Conservation (phyloP, 1,140 invertebrate genomes). For the Sycophila sp. region DNA sequence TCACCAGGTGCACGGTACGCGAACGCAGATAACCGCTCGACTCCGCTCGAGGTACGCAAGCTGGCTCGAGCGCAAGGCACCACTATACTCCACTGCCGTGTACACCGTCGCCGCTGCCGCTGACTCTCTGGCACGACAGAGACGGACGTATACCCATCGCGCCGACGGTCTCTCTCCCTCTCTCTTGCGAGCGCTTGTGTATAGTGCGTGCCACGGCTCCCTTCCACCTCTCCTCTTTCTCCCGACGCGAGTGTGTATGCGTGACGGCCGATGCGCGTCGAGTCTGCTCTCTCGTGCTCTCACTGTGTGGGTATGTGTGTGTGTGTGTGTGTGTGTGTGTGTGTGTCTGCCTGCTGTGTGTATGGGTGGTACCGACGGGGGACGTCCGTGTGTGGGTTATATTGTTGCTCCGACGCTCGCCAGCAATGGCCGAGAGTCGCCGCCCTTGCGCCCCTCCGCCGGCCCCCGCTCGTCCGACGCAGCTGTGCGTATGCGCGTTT, state of each 20-base stretch:
- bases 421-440: conserved; percentile 20
- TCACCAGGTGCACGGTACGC: too few relatives aligned
- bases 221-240: conserved; percentile 12
- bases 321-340: background rate
- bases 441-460: conserved; percentile 16
- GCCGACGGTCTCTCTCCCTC: background rate
- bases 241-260: conserved; percentile 10
- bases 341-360: background rate
- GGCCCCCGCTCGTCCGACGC: background rate
- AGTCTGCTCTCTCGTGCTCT: background rate
- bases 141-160: too few relatives aligned
- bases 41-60: conserved; percentile 9
- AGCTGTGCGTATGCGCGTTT: background rate
- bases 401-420: background rate
- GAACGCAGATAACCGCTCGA: too few relatives aligned
- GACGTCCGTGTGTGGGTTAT: too few relatives aligned
- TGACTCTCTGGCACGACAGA: too few relatives aligned
- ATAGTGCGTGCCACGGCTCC: conserved; percentile 17
- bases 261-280: conserved; percentile 22
- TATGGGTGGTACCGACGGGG: background rate
- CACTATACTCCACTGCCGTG: too few relatives aligned
- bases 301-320: background rate
- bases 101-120: too few relatives aligned
- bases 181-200: background rate
- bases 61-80: background rate